Evolutionary conservation across 2,113 vertebrate genomes (phyloP).

Genomic region (Sebastes fasciatus): DNA sequence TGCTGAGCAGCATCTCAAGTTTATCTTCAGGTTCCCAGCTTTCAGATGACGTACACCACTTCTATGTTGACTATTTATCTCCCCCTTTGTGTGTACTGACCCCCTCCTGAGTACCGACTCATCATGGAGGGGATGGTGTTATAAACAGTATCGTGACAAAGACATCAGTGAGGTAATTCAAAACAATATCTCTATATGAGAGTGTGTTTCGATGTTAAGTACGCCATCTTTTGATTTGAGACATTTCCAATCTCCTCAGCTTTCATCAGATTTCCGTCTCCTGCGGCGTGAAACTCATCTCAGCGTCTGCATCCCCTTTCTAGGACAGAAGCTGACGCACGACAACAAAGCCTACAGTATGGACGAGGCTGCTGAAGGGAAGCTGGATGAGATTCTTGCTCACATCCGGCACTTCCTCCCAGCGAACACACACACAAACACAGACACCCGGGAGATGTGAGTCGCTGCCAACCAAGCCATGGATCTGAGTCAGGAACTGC

Average conservation of each 20-base stretch:
- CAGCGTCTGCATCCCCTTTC: slow-evolving; percentile 39
- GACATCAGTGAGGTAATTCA: background rate
- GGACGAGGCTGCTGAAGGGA: slow-evolving; percentile 55
- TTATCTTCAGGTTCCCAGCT: too few relatives aligned
- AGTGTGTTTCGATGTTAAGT: background rate
- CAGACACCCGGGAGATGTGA: slow-evolving; percentile 39
- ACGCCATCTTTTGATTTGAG: slow-evolving; percentile 5
- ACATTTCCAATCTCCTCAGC: slow-evolving; percentile 15
- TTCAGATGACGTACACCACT: too few relatives aligned
- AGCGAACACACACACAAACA: slow-evolving; percentile 22
- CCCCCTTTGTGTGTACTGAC: background rate
- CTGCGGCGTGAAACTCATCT: slow-evolving; percentile 45
- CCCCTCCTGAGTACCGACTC: background rate
- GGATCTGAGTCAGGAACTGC: slow-evolving; percentile 64
- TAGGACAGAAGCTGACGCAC: slow-evolving; percentile 53
- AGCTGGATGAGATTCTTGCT: slow-evolving; percentile 59
- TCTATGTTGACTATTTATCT: too few relatives aligned
- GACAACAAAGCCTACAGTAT: slow-evolving; percentile 47
- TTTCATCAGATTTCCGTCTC: slow-evolving; percentile 32
- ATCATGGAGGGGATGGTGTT: background rate
- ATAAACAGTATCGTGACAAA: background rate
- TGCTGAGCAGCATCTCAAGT: too few relatives aligned
- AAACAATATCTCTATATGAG: background rate
- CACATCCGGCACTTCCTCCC: slow-evolving; percentile 42
- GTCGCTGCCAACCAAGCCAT: slow-evolving; percentile 54